Evolutionary conservation across 2,888 invertebrate genomes (phyloP), one percentile per base, ranked within the genome.

Genomic region (Harmothoe impar): DNA sequence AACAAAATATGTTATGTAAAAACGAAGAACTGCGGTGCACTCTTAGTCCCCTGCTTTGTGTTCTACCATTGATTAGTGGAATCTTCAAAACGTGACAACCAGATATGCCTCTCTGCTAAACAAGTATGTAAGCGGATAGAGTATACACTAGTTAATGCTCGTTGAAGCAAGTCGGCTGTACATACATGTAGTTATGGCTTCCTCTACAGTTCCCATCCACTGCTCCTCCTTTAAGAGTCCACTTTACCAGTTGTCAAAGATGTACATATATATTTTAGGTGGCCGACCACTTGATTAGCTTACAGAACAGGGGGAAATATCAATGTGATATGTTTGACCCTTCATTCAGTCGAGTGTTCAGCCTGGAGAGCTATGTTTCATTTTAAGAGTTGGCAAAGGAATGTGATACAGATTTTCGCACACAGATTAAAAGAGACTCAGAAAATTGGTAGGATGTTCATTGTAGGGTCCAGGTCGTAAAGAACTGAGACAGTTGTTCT

Each of bases 381-480:
- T 3, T 43, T 62, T 62, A 12, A n/a, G n/a, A n/a, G 62, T 3
- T 62, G 62, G 62, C n/a, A n/a, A 62, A 20, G 23, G 20, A 62
- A 20, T n/a, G 15, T 62, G 81, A 33, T 33, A 81, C 12, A 81
- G 0, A 17, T 33, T 81, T 81, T 33, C 33, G 81, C 81, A 81
- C 81, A 23, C 81, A 81, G 81, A 15, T 81, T 35, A 81, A 33
- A 35, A n/a, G 17, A 81, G 33, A 43, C 43, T 33, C 33, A 33
- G 33, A 35, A 77, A 81, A 81, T 81, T 81, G 81, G 81, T 81
- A 81, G 81, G 81, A 81, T 23, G 81, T 33, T 77, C 33, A 81
- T 43, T 72, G 25, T 29, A 35, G 81, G 81, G 20, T 81, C 35
- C 7, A 33, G 43, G 10, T n/a, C 43, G 35, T 43, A 43, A 15